Evolutionary conservation across 2,888 invertebrate genomes (phyloP).

Genomic region (Meiosimyza platycephala): DNA sequence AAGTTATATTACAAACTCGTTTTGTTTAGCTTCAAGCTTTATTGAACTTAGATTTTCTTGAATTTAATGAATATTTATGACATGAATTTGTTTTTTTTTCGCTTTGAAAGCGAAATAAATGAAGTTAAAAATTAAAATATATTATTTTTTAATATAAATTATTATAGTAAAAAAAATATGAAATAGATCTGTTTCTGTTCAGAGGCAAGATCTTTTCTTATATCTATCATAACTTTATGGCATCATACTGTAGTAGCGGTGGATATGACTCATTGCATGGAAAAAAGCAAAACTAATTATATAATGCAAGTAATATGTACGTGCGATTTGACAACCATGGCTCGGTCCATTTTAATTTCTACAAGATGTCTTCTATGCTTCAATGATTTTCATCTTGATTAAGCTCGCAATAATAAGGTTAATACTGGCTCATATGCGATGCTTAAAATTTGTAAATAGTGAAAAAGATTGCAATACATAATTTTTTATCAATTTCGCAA

Average conservation of each 20-base stretch:
- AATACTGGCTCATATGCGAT: neutral
- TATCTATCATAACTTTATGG: no score
- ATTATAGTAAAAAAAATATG: no score
- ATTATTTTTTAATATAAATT: conserved; percentile 4
- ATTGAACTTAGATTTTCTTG: conserved; percentile 13
- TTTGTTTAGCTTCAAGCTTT: conserved; percentile 21
- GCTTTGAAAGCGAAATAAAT: conserved; percentile 32
- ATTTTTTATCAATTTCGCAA: conserved; percentile 19
- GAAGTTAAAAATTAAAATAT: conserved; percentile 11
- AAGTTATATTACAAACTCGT: conserved; percentile 15
- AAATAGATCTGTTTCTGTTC: no score
- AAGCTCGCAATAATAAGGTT: neutral
- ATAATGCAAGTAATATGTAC: no score
- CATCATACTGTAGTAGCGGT: no score
- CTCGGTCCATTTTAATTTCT: no score
- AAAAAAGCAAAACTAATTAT: no score
- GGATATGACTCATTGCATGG: no score
- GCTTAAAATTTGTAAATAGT: neutral
- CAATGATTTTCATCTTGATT: no score
- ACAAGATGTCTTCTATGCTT: no score
- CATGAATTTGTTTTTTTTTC: conserved; percentile 26
- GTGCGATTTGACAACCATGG: no score
- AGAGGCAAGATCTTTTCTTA: no score
- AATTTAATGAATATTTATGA: conserved; percentile 31
- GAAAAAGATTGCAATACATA: neutral